Conservation (phyloP, 2,113 vertebrate genomes). For the Hassar affinis region DNA sequence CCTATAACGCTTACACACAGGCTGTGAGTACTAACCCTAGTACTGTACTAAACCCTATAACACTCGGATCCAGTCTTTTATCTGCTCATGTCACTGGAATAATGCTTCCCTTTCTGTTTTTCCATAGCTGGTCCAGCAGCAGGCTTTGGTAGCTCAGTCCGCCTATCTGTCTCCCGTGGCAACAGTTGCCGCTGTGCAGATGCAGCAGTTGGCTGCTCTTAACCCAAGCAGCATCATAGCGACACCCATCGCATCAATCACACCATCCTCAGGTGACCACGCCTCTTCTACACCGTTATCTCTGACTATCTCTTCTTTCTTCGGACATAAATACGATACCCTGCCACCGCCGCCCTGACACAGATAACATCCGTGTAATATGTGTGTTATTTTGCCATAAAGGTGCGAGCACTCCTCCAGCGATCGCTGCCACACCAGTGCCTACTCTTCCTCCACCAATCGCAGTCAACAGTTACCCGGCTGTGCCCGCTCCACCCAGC, state of each 20-base stretch:
- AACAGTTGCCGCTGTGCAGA: conserved; percentile 89
- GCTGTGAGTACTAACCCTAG: neutral
- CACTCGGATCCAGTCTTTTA: neutral
- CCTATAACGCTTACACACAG: neutral
- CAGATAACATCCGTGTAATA: neutral
- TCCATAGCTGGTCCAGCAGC: conserved; percentile 89
- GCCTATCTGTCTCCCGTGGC: conserved; percentile 94
- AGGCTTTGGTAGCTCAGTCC: conserved; percentile 92
- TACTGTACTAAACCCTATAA: neutral
- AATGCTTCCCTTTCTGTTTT: neutral
- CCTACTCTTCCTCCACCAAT: conserved; percentile 81
- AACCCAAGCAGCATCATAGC: conserved; percentile 90
- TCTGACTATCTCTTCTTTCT: too few relatives aligned
- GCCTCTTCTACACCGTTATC: conserved; percentile 26
- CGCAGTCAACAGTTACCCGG: conserved; percentile 81
- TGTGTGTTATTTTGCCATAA: neutral
- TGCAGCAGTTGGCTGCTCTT: conserved; percentile 92
- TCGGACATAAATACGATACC: neutral
- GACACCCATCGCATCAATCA: conserved; percentile 85
- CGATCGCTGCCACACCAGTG: conserved; percentile 83
- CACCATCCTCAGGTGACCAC: conserved; percentile 87
- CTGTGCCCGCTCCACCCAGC: conserved; percentile 76
- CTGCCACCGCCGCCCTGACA: neutral
- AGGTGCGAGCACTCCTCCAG: conserved; percentile 87
- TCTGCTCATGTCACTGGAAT: neutral